Percentiles rank a stretch among this genome's conserved stretches.
Conservation (phyloP, 2,888 invertebrate species). For the Empis livida region DNA sequence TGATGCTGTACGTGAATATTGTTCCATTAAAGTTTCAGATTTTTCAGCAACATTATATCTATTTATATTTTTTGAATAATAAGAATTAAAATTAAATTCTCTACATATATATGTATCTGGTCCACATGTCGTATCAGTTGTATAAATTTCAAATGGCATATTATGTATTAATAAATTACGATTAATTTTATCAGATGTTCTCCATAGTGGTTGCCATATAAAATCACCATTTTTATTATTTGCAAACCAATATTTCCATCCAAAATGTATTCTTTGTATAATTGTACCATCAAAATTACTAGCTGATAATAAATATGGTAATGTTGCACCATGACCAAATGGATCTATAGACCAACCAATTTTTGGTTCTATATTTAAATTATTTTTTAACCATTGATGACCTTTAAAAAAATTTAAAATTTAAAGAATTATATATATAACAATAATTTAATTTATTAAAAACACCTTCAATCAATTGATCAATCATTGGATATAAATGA, state of each 20-base stretch:
- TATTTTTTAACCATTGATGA: conserved; percentile 78
- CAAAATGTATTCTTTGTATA: conserved; percentile 88
- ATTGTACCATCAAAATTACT: conserved; percentile 77
- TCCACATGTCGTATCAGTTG: conserved; percentile 91
- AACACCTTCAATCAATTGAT: conserved; percentile 89
- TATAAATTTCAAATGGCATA: conserved; percentile 92
- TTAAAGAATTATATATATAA: conserved; percentile 15
- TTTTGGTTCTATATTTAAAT: conserved; percentile 64
- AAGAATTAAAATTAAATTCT: conserved; percentile 68
- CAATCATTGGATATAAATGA: conserved; percentile 76
- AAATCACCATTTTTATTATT: conserved; percentile 79
- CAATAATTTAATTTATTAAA: too few relatives aligned
- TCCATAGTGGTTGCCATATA: conserved; percentile 81
- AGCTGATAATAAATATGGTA: conserved; percentile 75
- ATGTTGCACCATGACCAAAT: conserved; percentile 90
- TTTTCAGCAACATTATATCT: conserved; percentile 73
- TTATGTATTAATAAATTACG: conserved; percentile 70
- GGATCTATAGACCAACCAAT: conserved; percentile 95
- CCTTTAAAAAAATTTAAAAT: conserved; percentile 39
- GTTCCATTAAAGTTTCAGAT: conserved; percentile 69
- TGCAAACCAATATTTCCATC: conserved; percentile 92
- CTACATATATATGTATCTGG: conserved; percentile 85
- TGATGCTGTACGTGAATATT: conserved; percentile 80
- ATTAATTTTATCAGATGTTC: conserved; percentile 22
- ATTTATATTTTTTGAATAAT: conserved; percentile 72